Conservation (phyloP, 2,888 invertebrate species). For the Caenorhabditis sp. region DNA sequence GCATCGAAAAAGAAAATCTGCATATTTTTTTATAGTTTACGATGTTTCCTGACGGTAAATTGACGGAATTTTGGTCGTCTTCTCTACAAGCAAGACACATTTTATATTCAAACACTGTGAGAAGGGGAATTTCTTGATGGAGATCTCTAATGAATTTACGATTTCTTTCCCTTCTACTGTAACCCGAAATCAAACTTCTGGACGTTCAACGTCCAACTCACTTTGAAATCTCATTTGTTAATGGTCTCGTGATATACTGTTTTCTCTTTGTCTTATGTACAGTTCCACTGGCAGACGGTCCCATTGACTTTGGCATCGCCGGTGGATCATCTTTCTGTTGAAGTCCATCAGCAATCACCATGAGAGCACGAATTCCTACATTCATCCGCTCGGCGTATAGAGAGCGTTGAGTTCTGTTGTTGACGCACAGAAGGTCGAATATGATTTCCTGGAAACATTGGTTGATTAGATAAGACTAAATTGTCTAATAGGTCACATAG, state of each 20-base stretch:
- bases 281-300: constrained; percentile 79
- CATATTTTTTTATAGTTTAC: too few relatives aligned
- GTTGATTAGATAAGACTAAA: background rate
- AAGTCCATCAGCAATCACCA: constrained; percentile 97
- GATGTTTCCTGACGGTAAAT: too few relatives aligned
- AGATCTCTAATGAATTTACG: too few relatives aligned
- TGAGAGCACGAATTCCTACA: constrained; percentile 96
- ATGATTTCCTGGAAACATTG: constrained; percentile 94
- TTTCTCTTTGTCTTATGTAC: constrained; percentile 81
- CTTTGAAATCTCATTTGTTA: constrained; percentile 96
- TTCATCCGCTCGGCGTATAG: constrained; percentile 90
- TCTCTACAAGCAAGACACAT: background rate
- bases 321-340: constrained; percentile 99
- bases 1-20: too few relatives aligned
- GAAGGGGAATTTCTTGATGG: too few relatives aligned
- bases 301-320: constrained; percentile 96
- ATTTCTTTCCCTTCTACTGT: too few relatives aligned
- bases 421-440: constrained; percentile 96
- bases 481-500: too few relatives aligned
- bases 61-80: background rate
- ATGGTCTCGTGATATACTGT: constrained; percentile 86
- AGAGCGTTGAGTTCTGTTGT: constrained; percentile 86
- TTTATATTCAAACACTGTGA: too few relatives aligned
- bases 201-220: too few relatives aligned
- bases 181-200: too few relatives aligned